Evolutionary conservation across 2,797 vertebrate species (phyloP), one percentile per base, ranked within the genome.

Genomic region (Eulemur coronatus): DNA sequence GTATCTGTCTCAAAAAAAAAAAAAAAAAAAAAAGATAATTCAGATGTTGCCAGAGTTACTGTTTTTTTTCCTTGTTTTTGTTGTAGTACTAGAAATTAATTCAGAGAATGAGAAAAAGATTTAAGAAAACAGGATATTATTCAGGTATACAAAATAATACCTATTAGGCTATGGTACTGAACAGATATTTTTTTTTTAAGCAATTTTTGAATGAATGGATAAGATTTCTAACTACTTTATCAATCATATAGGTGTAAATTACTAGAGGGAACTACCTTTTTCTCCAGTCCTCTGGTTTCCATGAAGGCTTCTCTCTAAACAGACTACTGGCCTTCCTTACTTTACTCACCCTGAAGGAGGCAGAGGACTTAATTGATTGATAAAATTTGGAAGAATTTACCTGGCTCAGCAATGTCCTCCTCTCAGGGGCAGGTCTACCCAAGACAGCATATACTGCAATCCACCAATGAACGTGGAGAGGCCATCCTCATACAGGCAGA

Each of bases 81-180:
- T 65, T 96, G 55, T 57, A 69, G 5, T 69, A 35, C 33, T 89
- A 13, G 57, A 94, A 92, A 89, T 85, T 70, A 97, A 81, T 92
- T 91, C 82, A 84, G 63, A 95, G 59, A 94, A 91, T 26, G 24
- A 24, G 22, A 5, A 70, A 79, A 96, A 52, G 14, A 38, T 61
- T 61, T 67, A 70, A 89, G 79, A 75, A 97, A 95, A 50, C 1
- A 81, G 59, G 24, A 30, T 72, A 92, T 73, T 94, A 90, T 41
- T 84, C n/a, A 85, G 10, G 5, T 75, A 84, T 5, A 65, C 43
- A 86, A 96, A 94, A 93, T 33, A 86, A 28, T 85, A 89, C 20
- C 84, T 63, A 41, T 70, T 75, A 86, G 38, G 41, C 18, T 72
- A 17, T 76, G 3, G 52, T 80, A 63, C 17, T 35, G 35, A 78